Conservation (phyloP, 2,797 vertebrate genomes). For the Eulemur rubriventer region DNA sequence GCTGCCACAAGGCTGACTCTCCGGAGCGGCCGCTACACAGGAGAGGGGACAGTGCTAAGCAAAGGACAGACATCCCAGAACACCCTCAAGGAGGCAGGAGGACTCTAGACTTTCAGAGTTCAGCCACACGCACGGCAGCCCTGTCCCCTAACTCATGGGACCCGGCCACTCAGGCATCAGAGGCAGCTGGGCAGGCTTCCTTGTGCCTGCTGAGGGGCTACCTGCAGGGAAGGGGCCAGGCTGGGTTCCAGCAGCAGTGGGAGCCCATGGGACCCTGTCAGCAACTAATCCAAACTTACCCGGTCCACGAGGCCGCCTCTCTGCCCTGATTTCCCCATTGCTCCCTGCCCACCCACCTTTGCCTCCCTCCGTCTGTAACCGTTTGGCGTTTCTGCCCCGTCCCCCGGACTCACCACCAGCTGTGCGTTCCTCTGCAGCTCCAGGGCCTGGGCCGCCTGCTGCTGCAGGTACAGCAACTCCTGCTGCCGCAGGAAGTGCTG, state of each 20-base stretch:
- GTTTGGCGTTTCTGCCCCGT: neutral
- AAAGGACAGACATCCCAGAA: no score
- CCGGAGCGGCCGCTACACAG: accelerated
- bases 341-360: neutral
- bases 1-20: neutral
- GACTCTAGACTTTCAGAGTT: no score
- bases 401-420: constrained; percentile 89
- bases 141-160: accelerated
- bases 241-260: neutral
- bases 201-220: neutral
- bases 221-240: neutral
- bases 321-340: neutral
- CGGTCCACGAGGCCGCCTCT: neutral
- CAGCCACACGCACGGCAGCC: accelerated
- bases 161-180: accelerated
- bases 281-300: neutral
- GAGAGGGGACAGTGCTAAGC: accelerated
- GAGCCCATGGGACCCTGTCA: neutral
- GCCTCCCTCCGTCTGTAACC: neutral
- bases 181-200: neutral
- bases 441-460: constrained; percentile 96
- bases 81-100: neutral
- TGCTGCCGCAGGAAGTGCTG: constrained; percentile 98
- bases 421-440: constrained; percentile 96
- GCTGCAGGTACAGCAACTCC: constrained; percentile 97